Conservation (phyloP, 2,888 invertebrate genomes). For the Phyllotreta striolata region DNA sequence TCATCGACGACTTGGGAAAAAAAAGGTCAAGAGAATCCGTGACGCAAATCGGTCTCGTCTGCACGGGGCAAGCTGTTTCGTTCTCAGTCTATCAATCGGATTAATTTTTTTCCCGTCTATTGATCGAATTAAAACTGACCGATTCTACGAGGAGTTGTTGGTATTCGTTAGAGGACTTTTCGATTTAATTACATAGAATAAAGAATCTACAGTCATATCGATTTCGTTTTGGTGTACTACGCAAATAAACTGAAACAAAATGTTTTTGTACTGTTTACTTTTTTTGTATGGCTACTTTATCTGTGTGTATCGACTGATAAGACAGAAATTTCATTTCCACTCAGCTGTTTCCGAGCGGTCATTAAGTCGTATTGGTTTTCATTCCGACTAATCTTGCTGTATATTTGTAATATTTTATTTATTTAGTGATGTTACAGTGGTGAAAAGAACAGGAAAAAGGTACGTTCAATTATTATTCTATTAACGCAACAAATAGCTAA, state of each 20-base stretch:
- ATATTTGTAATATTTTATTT: too few relatives aligned
- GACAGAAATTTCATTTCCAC: constrained; percentile 3
- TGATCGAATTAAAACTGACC: background rate
- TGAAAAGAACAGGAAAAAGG: background rate
- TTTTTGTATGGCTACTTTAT: too few relatives aligned
- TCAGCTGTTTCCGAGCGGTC: background rate
- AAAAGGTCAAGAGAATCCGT: constrained; percentile 47
- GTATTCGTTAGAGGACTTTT: too few relatives aligned
- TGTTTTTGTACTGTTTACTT: too few relatives aligned
- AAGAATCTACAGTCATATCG: too few relatives aligned
- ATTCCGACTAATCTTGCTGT: background rate
- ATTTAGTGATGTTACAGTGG: too few relatives aligned
- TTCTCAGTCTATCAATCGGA: constrained; percentile 15
- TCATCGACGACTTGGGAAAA: constrained; percentile 23
- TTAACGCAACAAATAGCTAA: too few relatives aligned
- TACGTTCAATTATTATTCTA: background rate
- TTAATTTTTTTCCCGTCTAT: constrained; percentile 3
- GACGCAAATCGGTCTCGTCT: constrained; percentile 43
- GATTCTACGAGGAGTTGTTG: too few relatives aligned
- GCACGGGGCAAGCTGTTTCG: constrained; percentile 27
- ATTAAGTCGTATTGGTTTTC: constrained; percentile 6
- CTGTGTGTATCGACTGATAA: constrained; percentile 1
- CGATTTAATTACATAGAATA: too few relatives aligned
- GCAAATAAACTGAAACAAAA: too few relatives aligned
- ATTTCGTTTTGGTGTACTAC: too few relatives aligned